phyloP scores from a whole-genome alignment of 2,888 invertebrate species.

The Lithophane socia region DNA sequence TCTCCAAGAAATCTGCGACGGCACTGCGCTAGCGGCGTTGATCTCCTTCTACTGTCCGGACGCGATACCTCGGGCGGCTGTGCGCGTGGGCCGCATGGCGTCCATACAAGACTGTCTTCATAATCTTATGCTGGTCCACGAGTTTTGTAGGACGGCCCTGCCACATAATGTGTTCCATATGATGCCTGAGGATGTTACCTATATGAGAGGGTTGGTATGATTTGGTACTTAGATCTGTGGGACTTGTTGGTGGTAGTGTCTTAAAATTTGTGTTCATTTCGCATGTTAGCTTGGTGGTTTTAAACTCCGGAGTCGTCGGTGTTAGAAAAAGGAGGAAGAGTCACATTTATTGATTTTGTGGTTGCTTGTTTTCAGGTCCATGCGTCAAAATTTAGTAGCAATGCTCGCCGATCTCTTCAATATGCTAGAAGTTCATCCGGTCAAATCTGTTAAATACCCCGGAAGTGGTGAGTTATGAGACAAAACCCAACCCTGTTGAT shows the following conservation, averaged over 20 bases:
- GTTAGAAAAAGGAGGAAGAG: neutral
- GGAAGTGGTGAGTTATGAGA: conserved; percentile 90
- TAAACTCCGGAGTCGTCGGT: neutral
- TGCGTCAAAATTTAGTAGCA: conserved; percentile 97
- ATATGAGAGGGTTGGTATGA: conserved; percentile 94
- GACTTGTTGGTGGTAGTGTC: neutral
- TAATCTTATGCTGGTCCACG: conserved; percentile 96
- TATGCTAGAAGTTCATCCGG: conserved; percentile 97
- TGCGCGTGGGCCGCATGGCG: conserved; percentile 91
- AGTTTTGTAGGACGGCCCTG: conserved; percentile 96
- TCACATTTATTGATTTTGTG: conserved; percentile 1
- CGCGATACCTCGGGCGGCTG: conserved; percentile 88
- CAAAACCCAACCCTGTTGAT: conserved; percentile 49
- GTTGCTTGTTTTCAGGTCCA: conserved; percentile 91
- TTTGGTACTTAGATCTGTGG: neutral
- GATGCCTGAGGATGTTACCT: conserved; percentile 98
- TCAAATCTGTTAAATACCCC: conserved; percentile 96
- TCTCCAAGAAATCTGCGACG: conserved; percentile 97
- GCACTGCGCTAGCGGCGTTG: conserved; percentile 96
- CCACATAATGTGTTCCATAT: conserved; percentile 98
- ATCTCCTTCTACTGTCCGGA: conserved; percentile 96
- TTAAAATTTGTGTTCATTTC: neutral
- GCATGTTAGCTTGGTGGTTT: neutral
- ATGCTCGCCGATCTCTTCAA: conserved; percentile 98
- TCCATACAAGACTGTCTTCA: conserved; percentile 97